These are phyloP conservation scores for Choristoneura fumiferana DNA, from an alignment of 1,140 invertebrate species.

Conservation along the genomic window DNA sequence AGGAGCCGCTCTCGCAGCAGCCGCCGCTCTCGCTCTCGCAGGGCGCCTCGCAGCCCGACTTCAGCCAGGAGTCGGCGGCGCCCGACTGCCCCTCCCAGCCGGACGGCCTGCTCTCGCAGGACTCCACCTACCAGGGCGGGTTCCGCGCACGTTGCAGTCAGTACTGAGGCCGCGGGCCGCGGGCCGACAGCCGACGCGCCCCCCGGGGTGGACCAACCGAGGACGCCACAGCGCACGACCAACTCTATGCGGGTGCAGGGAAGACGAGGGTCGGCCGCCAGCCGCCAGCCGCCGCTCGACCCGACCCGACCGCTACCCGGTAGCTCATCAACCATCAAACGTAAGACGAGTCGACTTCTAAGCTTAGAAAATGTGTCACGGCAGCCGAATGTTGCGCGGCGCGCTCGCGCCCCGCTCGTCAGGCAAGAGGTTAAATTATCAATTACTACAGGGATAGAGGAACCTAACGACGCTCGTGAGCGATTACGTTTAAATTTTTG, in stretches of 20 bases:
- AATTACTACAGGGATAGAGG: conserved; percentile 19
- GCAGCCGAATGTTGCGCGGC: too few relatives aligned
- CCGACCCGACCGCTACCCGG: too few relatives aligned
- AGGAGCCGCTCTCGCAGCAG: conserved; percentile 83
- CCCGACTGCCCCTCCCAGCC: conserved; percentile 96
- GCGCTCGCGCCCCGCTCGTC: conserved; percentile 51
- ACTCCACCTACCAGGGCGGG: conserved; percentile 93
- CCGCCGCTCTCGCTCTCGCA: conserved; percentile 84
- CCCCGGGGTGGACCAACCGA: too few relatives aligned
- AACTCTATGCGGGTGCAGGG: too few relatives aligned
- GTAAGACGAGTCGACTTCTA: too few relatives aligned
- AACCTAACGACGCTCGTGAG: neutral
- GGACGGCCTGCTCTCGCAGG: conserved; percentile 96
- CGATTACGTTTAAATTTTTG: neutral
- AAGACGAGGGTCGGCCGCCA: conserved; percentile 19
- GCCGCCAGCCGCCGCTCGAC: neutral
- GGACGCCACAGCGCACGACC: too few relatives aligned
- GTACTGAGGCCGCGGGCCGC: conserved; percentile 79
- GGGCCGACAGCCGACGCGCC: too few relatives aligned
- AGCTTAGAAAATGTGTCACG: too few relatives aligned
- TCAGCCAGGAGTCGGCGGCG: conserved; percentile 92
- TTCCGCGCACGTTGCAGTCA: conserved; percentile 82
- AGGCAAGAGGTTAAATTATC: too few relatives aligned
- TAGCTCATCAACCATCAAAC: too few relatives aligned
- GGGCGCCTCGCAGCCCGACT: conserved; percentile 88